Percentiles rank a stretch among this genome's conserved stretches.
phyloP scores from a whole-genome alignment of 2,797 vertebrate species.

The Rhadinocentrus ornatus region DNA sequence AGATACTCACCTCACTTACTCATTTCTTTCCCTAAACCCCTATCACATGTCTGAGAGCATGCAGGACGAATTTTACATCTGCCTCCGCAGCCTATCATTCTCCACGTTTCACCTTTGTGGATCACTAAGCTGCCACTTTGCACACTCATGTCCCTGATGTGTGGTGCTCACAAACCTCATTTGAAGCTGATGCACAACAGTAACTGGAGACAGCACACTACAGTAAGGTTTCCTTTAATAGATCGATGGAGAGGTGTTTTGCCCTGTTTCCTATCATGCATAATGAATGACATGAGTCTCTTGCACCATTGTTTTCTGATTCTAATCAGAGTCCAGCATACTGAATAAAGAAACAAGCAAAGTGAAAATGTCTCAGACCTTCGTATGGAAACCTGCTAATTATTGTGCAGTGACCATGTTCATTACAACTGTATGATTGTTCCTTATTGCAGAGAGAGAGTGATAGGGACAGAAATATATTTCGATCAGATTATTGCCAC shows the following conservation, averaged over 20 bases:
- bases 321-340: conserved; percentile 64
- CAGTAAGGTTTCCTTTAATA: conserved; percentile 38
- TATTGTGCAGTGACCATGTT: conserved; percentile 27
- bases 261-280: conserved; percentile 67
- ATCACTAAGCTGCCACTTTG: conserved; percentile 18
- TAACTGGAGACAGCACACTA: conserved; percentile 24
- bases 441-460: conserved; percentile 8
- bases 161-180: conserved; percentile 17
- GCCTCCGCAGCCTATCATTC: conserved; percentile 16
- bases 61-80: conserved; percentile 54
- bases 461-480: neutral
- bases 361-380: conserved; percentile 56
- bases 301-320: conserved; percentile 69
- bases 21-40: conserved; percentile 42
- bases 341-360: conserved; percentile 70
- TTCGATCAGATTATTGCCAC: neutral
- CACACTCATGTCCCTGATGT: conserved; percentile 23
- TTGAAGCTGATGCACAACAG: conserved; percentile 14
- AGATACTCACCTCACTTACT: conserved; percentile 42
- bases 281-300: conserved; percentile 65
- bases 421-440: conserved; percentile 25
- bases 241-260: conserved; percentile 46
- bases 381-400: conserved; percentile 69
- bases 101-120: conserved; percentile 19
- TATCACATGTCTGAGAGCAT: conserved; percentile 67